phyloP scores from a whole-genome alignment of 2,888 invertebrate genomes.

The Agriopis marginaria region DNA sequence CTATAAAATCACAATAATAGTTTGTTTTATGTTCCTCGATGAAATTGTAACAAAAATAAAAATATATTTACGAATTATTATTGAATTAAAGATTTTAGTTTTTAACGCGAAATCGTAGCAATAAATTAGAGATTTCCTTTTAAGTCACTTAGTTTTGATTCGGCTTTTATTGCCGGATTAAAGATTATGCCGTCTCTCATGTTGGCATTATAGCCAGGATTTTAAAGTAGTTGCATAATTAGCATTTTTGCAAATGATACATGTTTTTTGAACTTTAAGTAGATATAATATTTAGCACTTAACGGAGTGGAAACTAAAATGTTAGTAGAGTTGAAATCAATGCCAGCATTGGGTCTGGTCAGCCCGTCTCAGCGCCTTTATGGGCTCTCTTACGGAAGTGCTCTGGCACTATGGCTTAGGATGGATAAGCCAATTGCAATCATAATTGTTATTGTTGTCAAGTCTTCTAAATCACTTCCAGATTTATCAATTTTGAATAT shows the following conservation, averaged over 20 bases:
- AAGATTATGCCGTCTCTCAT: slow-evolving; percentile 12
- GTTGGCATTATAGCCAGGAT: slow-evolving; percentile 10
- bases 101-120: slow-evolving; percentile 29
- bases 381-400: slow-evolving; percentile 77
- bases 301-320: slow-evolving; percentile 12
- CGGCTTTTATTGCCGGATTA: slow-evolving; percentile 12
- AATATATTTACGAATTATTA: slow-evolving; percentile 44
- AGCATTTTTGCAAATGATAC: background rate
- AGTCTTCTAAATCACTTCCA: background rate
- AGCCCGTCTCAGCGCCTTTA: slow-evolving; percentile 72
- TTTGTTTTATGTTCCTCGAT: slow-evolving; percentile 51
- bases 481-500: background rate
- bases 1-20: slow-evolving; percentile 64
- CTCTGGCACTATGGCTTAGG: slow-evolving; percentile 52
- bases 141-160: slow-evolving; percentile 28
- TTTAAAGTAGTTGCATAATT: background rate
- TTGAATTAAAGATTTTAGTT: slow-evolving; percentile 36
- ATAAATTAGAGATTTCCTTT: slow-evolving; percentile 30
- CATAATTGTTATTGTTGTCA: background rate
- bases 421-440: slow-evolving; percentile 47
- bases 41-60: slow-evolving; percentile 45
- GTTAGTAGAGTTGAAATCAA: slow-evolving; percentile 62
- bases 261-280: background rate
- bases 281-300: background rate
- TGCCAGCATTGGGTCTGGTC: slow-evolving; percentile 62